Conservation (phyloP, 2,113 vertebrate species). For the Mixornis gularis region DNA sequence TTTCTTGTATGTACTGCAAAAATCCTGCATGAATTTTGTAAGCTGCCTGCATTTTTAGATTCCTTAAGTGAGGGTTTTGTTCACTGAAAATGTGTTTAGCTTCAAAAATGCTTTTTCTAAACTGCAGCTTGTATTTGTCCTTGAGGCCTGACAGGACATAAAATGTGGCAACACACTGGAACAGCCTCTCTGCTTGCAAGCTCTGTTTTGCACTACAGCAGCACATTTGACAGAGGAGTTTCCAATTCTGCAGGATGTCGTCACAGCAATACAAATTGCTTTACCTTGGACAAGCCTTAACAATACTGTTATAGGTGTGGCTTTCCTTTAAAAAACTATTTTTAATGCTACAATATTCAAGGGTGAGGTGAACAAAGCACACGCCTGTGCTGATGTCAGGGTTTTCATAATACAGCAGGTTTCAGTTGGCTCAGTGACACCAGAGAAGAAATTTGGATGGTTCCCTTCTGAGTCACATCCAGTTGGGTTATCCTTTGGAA, state of each 20-base stretch:
- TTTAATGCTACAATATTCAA: background rate
- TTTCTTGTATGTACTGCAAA: background rate
- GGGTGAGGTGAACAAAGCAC: background rate
- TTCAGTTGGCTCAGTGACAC: conserved; percentile 2
- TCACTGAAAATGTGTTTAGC: background rate
- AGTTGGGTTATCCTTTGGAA: background rate
- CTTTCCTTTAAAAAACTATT: background rate
- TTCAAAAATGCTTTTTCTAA: background rate
- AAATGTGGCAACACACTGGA: background rate
- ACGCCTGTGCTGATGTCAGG: background rate
- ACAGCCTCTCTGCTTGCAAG: background rate
- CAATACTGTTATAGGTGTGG: background rate
- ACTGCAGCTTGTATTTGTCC: background rate
- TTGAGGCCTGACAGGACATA: background rate
- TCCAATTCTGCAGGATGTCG: background rate
- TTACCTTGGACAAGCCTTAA: background rate
- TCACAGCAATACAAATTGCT: background rate
- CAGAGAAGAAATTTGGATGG: background rate
- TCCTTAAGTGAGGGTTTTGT: background rate
- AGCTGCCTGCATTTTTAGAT: background rate
- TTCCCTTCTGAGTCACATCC: conserved; percentile 21
- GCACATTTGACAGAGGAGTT: background rate
- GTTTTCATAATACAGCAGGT: background rate
- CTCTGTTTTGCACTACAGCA: background rate
- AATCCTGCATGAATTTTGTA: background rate